These are phyloP conservation scores for Holothuria glaberrima DNA, from an alignment of 35 echinoderm and acorn worm genomes.

Conservation along the genomic window DNA sequence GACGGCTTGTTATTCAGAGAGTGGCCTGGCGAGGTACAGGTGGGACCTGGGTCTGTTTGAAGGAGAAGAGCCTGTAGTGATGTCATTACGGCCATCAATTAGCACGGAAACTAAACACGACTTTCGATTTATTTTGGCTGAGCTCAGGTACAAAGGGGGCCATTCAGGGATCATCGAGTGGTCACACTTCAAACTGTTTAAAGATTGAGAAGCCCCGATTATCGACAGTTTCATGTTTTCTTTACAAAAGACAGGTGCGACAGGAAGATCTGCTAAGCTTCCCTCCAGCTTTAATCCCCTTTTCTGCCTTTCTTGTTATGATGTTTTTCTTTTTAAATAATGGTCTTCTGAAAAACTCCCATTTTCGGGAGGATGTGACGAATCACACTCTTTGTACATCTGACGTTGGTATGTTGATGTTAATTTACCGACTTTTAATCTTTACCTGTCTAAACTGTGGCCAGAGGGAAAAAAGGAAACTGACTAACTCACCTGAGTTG, in stretches of 20 bases:
- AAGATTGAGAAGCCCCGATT: too few species aligned
- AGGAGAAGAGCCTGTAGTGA: background rate
- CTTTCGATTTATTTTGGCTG: constrained; percentile 34
- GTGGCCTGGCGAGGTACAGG: background rate
- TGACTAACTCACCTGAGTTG: too few species aligned
- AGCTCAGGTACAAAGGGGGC: background rate
- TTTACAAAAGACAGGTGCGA: constrained; percentile 33
- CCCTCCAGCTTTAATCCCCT: background rate
- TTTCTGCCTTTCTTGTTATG: background rate
- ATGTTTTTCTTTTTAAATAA: background rate
- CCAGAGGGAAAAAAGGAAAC: too few species aligned
- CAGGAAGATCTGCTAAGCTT: background rate
- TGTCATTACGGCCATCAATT: constrained; percentile 42
- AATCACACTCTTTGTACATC: too few species aligned
- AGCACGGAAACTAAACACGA: constrained; percentile 42
- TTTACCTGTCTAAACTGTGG: too few species aligned
- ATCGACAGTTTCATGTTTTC: too few species aligned
- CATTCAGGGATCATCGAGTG: too few species aligned
- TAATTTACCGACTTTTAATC: too few species aligned
- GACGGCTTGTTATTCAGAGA: constrained; percentile 10
- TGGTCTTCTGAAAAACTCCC: too few species aligned
- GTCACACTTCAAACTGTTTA: too few species aligned
- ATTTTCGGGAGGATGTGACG: too few species aligned
- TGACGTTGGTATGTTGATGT: too few species aligned
- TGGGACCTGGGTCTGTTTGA: constrained; percentile 1